These are phyloP conservation scores for Subanguina moxae DNA, from an alignment of 1,140 invertebrate genomes.

Conservation along the genomic window DNA sequence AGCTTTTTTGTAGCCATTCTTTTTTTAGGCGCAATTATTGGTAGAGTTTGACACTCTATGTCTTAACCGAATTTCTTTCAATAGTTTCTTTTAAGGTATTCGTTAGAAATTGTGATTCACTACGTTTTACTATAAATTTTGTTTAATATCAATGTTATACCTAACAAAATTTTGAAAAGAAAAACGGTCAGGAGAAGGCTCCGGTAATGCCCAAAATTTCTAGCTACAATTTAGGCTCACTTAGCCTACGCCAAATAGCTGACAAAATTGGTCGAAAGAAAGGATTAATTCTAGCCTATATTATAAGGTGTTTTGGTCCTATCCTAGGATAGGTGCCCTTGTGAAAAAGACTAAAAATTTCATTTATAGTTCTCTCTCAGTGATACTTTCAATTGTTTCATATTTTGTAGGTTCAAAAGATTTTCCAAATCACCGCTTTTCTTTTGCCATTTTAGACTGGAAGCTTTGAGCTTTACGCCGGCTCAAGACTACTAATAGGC, in stretches of 20 bases:
- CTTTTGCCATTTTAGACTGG: constrained; percentile 37
- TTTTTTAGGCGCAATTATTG: constrained; percentile 47
- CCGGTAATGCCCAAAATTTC: too few species aligned
- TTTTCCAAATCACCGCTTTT: constrained; percentile 29
- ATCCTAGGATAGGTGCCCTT: too few species aligned
- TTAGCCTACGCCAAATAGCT: constrained; percentile 40
- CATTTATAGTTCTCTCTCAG: constrained; percentile 26
- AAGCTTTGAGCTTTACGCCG: constrained; percentile 49
- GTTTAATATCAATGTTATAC: too few species aligned
- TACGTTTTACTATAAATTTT: too few species aligned
- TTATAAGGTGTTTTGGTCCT: too few species aligned
- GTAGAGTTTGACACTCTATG: too few species aligned
- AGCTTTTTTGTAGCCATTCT: constrained; percentile 50
- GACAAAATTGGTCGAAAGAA: constrained; percentile 46
- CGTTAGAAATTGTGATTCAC: too few species aligned
- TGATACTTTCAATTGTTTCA: constrained; percentile 36
- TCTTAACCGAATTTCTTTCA: too few species aligned
- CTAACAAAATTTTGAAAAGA: too few species aligned
- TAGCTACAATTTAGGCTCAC: constrained; percentile 39
- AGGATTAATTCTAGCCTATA: constrained; percentile 45
- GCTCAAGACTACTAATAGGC: constrained; percentile 46
- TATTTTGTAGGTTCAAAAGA: constrained; percentile 44
- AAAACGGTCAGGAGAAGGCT: too few species aligned
- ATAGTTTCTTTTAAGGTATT: too few species aligned
- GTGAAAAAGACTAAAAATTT: not conserved